Evolutionary conservation across 2,888 invertebrate species (phyloP).

Genomic region (Rugalucina vietnamica): DNA sequence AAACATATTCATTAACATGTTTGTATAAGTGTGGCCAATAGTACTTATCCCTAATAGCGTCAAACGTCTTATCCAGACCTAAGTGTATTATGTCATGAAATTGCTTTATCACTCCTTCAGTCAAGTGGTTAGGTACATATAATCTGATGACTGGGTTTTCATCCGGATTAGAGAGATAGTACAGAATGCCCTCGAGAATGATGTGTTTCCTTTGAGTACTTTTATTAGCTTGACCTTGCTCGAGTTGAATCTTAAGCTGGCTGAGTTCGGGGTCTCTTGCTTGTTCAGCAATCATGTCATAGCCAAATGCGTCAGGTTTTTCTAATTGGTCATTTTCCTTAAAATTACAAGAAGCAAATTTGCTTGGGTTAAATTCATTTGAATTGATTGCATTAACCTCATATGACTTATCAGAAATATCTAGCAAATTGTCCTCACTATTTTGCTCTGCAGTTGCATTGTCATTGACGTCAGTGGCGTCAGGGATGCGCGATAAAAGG

Average conservation of each 20-base stretch:
- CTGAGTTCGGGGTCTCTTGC: background rate
- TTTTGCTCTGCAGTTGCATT: too few species aligned
- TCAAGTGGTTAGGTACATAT: background rate
- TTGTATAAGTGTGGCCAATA: conserved; percentile 7
- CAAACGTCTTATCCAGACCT: background rate
- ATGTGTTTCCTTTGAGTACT: background rate
- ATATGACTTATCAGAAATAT: too few species aligned
- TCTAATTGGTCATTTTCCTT: background rate
- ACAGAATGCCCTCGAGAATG: conserved; percentile 16
- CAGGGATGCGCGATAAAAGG: background rate
- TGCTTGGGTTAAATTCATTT: too few species aligned
- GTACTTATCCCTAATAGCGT: background rate
- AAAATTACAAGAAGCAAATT: too few species aligned
- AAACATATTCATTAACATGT: background rate
- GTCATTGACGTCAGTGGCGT: too few species aligned
- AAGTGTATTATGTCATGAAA: conserved; percentile 3
- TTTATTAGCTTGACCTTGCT: conserved; percentile 1
- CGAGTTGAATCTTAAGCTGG: background rate
- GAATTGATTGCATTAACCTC: too few species aligned
- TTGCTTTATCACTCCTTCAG: background rate
- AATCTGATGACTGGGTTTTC: conserved; percentile 17
- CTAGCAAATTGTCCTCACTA: too few species aligned
- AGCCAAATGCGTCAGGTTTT: background rate
- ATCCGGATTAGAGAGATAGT: conserved; percentile 33
- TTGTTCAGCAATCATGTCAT: background rate